Base-by-base conservation (phyloP, 2,888 invertebrate species). In the Nephrotoma appendiculata region DNA sequence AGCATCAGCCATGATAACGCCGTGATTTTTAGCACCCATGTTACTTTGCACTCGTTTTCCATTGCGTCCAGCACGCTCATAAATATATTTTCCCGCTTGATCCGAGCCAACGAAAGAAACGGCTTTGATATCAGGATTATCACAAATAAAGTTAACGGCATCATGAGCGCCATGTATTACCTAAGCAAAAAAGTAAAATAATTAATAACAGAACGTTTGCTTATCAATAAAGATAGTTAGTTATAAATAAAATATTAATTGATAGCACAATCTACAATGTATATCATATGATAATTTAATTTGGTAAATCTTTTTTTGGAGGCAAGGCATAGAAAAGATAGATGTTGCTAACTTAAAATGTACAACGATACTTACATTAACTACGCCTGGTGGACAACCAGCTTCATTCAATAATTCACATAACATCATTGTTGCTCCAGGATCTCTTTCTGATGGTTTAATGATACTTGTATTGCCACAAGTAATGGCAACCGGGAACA, bases 11-110 rank as follows among this genome's bases (percentile, higher is more conserved):
- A 99, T 94, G 71, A 99, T 94, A 12, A 99, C 95, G 83, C 99
- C 99, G 91, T 99, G 99, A 92, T 99, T 99, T 92, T 99, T 99
- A 5, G 99, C 99, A 11, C 99, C 99, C 98, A 99, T 98, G 92
- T 99, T 99, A 89, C 97, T 97, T 92, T 99, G 99, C 0, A 99
- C 98, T 48, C 98, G 94, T 90, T 98, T 98, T 89, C 99, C 99
- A 90, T 96, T 96, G 88, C 95, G 95, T 2, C 97, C 96, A 86
- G 98, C 98, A 88, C 98, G 94, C 89, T 96, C 95, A 92, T 99
- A 99, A 90, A 99, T 99, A 91, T 99, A 96, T 91, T 96, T 96
- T 44, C 99, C 99, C 85, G 99, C 99, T 88, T 94, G 94, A 90
- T 99, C 99, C 0, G 99, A 98, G 86, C 99, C 99, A 9, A 99